Evolutionary conservation across 2,113 vertebrate genomes (phyloP), one percentile per base, ranked within the genome.

Genomic region (Sander vitreus): DNA sequence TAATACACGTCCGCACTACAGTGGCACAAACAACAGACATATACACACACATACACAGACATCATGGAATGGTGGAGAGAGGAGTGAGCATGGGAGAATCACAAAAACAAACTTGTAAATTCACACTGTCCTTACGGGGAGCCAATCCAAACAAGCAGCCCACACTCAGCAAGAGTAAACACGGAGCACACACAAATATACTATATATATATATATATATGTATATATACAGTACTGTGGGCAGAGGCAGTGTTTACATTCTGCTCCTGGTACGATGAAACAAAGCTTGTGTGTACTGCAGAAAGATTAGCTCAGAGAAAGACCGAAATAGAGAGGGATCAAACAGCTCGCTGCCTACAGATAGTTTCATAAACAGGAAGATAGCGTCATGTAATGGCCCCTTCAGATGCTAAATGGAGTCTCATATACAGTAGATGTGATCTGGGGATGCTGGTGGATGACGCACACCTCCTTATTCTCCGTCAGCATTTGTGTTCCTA

Each of bases 241-340:
- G 74, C 70, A 80, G 60, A 74, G 73, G 62, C 68, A 25, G 80
- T 86, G 90, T 93, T 93, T 90, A 91, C 81, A 83, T 87, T 86
- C 78, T 73, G 78, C 78, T 84, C 79, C 71, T 6, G 45, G 68
- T 67, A 62, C 51, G 21, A 64, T 67, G 33, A 87, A 83, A 89
- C 83, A 85, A 89, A 78, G 75, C 84, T 83, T 87, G 80, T 51
- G 43, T 90, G 78, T 59, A 65, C 51, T 64, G 70, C 1, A 71
- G 74, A 85, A 74, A 90, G 89, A 92, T 93, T 77, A 90, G 66
- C 54, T 81, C 58, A 43, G 58, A 10, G 74, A 82, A 87, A 51
- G 65, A 63, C 64, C 39, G 58, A 79, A 86, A 81, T 18, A 66
- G 57, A 64, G 3, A 19, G 21, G 65, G 63, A 90, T 87, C 81